Evolutionary conservation across 2,113 vertebrate species (phyloP).

Genomic region (Grammomys surdaster): DNA sequence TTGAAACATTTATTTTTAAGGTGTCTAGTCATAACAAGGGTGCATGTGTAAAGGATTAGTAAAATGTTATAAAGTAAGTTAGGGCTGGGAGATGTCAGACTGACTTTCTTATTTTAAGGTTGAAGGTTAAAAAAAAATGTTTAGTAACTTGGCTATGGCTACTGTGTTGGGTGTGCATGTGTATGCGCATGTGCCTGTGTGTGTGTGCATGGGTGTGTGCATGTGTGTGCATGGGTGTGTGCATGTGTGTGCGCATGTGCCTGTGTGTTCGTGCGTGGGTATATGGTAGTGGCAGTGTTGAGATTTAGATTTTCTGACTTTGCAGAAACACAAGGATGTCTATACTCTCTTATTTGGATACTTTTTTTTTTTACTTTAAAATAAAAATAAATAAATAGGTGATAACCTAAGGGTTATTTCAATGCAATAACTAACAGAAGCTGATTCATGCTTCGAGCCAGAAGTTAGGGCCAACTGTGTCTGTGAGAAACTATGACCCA

Average conservation of each 20-base stretch:
- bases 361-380: no score
- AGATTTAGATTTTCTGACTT: not conserved
- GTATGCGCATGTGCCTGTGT: not conserved
- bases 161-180: not conserved
- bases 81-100: not conserved
- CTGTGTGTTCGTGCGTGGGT: not conserved
- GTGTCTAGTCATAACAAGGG: constrained; percentile 4
- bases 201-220: not conserved
- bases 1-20: constrained; percentile 35
- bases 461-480: not conserved
- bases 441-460: not conserved
- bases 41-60: not conserved
- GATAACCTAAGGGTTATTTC: not conserved
- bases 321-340: not conserved
- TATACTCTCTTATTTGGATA: not conserved
- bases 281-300: not conserved
- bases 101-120: not conserved
- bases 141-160: not conserved
- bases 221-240: not conserved
- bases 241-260: not conserved
- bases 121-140: not conserved
- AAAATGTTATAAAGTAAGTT: not conserved
- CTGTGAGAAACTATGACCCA: not conserved
- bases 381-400: not conserved
- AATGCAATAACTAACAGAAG: not conserved